Conservation (phyloP, 2,888 invertebrate species). For the Trichogramma evanescens region DNA sequence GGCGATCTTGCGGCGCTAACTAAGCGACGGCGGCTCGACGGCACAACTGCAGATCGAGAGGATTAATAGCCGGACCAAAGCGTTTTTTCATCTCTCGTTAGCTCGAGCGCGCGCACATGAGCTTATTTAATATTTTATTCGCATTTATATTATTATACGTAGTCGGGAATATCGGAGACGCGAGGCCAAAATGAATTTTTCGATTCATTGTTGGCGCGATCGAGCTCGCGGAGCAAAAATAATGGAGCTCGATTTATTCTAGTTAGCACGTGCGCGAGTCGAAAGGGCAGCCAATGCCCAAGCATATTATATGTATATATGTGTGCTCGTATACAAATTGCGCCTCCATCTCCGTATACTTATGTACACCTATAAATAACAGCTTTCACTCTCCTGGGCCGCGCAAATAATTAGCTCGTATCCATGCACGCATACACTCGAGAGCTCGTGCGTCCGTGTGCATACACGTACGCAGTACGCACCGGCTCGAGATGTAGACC, state of each 20-base stretch:
- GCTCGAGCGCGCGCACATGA: neutral
- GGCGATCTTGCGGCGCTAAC: too few species aligned
- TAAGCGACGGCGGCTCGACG: slow-evolving; percentile 2
- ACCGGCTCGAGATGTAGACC: too few species aligned
- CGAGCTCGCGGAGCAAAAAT: slow-evolving; percentile 29
- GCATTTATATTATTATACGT: too few species aligned
- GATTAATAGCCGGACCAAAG: slow-evolving; percentile 36
- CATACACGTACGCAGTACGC: neutral
- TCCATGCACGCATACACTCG: neutral
- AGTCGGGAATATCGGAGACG: too few species aligned
- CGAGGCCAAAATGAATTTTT: too few species aligned
- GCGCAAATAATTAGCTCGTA: neutral
- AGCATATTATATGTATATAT: too few species aligned
- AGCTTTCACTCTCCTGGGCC: neutral
- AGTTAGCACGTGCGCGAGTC: slow-evolving; percentile 34
- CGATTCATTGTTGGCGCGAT: neutral
- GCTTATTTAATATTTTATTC: too few species aligned
- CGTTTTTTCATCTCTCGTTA: neutral
- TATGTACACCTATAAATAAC: neutral
- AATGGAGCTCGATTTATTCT: slow-evolving; percentile 34
- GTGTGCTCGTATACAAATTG: too few species aligned
- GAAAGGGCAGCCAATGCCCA: neutral
- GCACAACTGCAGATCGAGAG: slow-evolving; percentile 19
- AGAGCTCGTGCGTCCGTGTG: neutral
- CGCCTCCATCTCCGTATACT: too few species aligned